Base-by-base conservation (phyloP, 2,113 vertebrate species). In the Pteropus alecto region DNA sequence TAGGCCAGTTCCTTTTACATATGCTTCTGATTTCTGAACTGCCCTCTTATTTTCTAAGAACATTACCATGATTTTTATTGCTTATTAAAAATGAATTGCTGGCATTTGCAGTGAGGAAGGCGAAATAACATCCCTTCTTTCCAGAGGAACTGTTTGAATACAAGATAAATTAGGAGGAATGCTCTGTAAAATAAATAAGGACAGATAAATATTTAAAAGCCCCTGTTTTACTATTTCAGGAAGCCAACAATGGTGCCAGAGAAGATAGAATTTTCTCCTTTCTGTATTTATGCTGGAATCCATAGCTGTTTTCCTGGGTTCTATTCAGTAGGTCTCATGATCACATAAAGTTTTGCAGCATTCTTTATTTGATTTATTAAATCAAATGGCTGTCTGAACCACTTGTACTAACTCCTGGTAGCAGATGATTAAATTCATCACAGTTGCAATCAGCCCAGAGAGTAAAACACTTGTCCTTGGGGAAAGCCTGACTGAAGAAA, bases 1-100 rank as follows among this genome's bases (percentile, higher is more conserved):
- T 87, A 82, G 14, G 46, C 85, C 73, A 93, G 54, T 78, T 95
- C 58, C 35, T 95, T 89, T 86, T 73, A 78, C 15, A 16, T 96
- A 73, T 92, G 24, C 60, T 91, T 91, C 74, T 58, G 61, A 78
- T 86, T 95, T 96, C 73, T 93, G 43, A 90, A 90, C 60, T 60
- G 4, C 10, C 41, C 43, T 68, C 14, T 77, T 56, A 65, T 68
- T 92, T 92, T 93, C 60, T 60, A 58, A 41, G 43, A 71, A 85
- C 8, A 73, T 90, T 79, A 30, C 24, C 46, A 13, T 97, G 26
- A 35, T 91, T 96, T 82, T 90, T 92, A 54, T 77, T 96, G 74
- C 90, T 97, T 96, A 87, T 96, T 96, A 90, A 95, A 95, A 93
- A 96, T 94, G 70, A 87, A 92, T 94, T 48, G 24, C 51, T 97